A percentile compares a stretch with the other conserved stretches of the same genome.
Evolutionary conservation across 2,888 invertebrate genomes (phyloP).

Genomic region (Eilema griseolum): DNA sequence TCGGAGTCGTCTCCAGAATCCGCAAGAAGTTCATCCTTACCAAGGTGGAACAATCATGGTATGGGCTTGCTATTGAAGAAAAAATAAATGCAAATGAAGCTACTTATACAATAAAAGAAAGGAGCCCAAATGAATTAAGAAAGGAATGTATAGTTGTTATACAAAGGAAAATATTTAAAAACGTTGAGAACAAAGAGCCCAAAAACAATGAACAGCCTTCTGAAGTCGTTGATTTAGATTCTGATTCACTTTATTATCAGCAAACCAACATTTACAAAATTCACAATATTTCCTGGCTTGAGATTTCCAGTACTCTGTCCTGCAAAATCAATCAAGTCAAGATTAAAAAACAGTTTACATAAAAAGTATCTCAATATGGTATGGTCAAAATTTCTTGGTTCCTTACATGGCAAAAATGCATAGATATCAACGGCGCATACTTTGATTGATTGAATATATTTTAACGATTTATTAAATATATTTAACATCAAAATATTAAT

Average conservation of each 20-base stretch:
- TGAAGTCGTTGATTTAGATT: slow-evolving; percentile 72
- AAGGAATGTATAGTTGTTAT: slow-evolving; percentile 81
- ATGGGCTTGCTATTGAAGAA: slow-evolving; percentile 13
- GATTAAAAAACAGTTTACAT: background rate
- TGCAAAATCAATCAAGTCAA: slow-evolving; percentile 71
- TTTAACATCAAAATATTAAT: no score
- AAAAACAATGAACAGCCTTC: slow-evolving; percentile 31
- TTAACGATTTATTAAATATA: no score
- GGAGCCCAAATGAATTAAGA: slow-evolving; percentile 74
- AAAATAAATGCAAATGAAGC: slow-evolving; percentile 17
- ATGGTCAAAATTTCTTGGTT: background rate
- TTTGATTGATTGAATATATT: no score
- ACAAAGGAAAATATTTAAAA: slow-evolving; percentile 76
- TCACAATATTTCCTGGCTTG: slow-evolving; percentile 98
- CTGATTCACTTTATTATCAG: slow-evolving; percentile 94
- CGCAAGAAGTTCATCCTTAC: no score
- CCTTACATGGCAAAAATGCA: background rate
- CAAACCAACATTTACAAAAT: slow-evolving; percentile 99
- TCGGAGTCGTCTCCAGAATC: no score
- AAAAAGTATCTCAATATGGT: background rate
- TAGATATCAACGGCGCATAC: no score
- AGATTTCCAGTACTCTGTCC: slow-evolving; percentile 99
- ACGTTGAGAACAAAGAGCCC: slow-evolving; percentile 34
- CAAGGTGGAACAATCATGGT: no score
- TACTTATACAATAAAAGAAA: slow-evolving; percentile 48